Evolutionary conservation across 2,888 invertebrate genomes (phyloP).

Genomic region (Sinotaia quadrata): DNA sequence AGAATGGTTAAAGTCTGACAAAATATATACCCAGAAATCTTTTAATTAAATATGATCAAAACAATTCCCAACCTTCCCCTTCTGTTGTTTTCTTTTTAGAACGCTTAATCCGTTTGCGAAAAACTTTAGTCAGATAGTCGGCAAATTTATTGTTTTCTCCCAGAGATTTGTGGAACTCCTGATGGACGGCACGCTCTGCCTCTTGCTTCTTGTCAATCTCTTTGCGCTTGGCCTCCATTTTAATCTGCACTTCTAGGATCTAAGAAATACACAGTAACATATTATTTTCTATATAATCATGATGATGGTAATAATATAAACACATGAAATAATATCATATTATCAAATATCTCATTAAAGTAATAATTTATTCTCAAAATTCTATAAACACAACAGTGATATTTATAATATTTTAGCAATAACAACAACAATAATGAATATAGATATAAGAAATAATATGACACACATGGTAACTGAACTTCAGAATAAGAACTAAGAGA

Average conservation of each 20-base stretch:
- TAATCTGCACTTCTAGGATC: slow-evolving; percentile 67
- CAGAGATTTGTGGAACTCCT: slow-evolving; percentile 62
- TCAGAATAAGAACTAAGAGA: too few relatives aligned
- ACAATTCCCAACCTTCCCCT: slow-evolving; percentile 61
- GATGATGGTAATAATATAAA: neutral
- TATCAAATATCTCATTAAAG: neutral
- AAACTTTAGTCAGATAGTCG: slow-evolving; percentile 85
- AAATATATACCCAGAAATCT: too few relatives aligned
- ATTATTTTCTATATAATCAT: neutral
- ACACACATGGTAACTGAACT: too few relatives aligned
- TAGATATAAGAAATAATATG: too few relatives aligned
- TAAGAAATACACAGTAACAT: slow-evolving; percentile 33
- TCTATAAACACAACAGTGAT: too few relatives aligned
- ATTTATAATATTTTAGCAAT: too few relatives aligned
- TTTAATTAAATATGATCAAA: too few relatives aligned
- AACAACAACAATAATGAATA: too few relatives aligned
- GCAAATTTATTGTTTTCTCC: slow-evolving; percentile 81
- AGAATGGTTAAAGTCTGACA: too few relatives aligned
- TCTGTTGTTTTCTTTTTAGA: slow-evolving; percentile 80
- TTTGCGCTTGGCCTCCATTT: slow-evolving; percentile 70
- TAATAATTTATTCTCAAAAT: too few relatives aligned
- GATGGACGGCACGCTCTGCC: slow-evolving; percentile 62
- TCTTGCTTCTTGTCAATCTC: slow-evolving; percentile 71
- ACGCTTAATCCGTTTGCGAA: slow-evolving; percentile 85
- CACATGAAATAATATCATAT: neutral